Conservation (phyloP, 2,888 invertebrate genomes). For the Spilarctia lutea region DNA sequence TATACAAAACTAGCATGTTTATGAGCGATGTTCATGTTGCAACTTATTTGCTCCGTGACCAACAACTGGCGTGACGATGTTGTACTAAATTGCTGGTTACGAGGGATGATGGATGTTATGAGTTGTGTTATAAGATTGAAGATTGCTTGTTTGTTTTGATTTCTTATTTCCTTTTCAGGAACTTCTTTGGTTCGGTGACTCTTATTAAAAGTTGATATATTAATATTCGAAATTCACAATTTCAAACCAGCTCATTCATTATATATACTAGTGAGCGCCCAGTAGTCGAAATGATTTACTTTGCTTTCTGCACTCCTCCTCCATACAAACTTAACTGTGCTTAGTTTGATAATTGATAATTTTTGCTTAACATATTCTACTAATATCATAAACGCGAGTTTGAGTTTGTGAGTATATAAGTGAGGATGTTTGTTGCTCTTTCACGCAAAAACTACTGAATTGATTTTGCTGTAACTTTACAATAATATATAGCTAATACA, state of each 20-base stretch:
- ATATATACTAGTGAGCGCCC: too few relatives aligned
- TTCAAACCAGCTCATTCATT: not conserved
- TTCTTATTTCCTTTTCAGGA: not conserved
- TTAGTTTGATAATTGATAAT: too few relatives aligned
- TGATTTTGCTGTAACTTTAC: too few relatives aligned
- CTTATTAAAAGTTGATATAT: not conserved
- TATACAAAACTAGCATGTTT: conserved; percentile 47
- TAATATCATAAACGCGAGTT: too few relatives aligned
- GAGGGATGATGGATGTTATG: conserved; percentile 46
- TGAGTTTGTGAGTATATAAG: too few relatives aligned
- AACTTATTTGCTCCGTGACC: conserved; percentile 43
- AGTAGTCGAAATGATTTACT: too few relatives aligned
- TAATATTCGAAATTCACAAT: not conserved
- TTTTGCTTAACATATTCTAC: too few relatives aligned
- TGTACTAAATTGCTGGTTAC: conserved; percentile 39
- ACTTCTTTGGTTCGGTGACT: not conserved
- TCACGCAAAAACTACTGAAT: too few relatives aligned
- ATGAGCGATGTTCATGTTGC: conserved; percentile 45
- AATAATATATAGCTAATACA: too few relatives aligned
- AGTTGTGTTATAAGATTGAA: conserved; percentile 37
- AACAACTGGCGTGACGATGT: conserved; percentile 36
- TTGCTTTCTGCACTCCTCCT: too few relatives aligned
- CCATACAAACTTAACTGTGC: too few relatives aligned
- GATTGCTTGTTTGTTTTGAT: conserved; percentile 34
- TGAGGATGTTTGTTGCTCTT: too few relatives aligned